phyloP scores from a whole-genome alignment of 2,797 vertebrate species.

The Erethizon dorsatum region DNA sequence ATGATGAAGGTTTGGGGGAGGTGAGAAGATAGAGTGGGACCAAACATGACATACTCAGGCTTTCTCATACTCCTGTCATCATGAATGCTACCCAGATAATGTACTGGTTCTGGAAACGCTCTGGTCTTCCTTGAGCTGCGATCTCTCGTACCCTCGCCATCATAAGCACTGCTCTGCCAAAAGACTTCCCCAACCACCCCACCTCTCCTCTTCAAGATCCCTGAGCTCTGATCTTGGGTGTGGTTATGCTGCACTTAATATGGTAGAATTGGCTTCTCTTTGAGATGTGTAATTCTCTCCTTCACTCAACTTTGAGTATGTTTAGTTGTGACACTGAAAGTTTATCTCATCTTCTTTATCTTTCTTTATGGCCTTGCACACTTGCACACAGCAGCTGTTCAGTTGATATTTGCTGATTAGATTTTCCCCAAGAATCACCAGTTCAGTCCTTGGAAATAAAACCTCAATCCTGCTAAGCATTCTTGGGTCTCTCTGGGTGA shows the following conservation, averaged over 20 bases:
- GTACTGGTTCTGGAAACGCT: background rate
- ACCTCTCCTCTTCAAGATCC: background rate
- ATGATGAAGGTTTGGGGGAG: background rate
- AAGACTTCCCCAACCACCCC: background rate
- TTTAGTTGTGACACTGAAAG: background rate
- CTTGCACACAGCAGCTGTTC: background rate
- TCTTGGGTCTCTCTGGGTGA: background rate
- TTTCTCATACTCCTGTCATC: background rate
- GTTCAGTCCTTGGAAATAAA: background rate
- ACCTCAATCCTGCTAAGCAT: background rate
- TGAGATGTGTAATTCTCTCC: background rate
- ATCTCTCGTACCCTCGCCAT: background rate
- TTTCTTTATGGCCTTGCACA: background rate
- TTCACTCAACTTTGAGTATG: background rate
- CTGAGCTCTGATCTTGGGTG: background rate
- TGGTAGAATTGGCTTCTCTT: background rate
- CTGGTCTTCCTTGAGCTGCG: background rate
- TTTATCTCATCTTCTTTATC: background rate
- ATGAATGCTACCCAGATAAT: rapidly evolving
- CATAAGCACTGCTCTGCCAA: background rate
- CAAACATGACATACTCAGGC: rapidly evolving
- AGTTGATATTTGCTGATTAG: background rate
- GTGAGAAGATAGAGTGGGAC: background rate
- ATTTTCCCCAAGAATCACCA: slow-evolving; percentile 3
- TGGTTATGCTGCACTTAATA: background rate